Percentiles rank a stretch among this genome's conserved stretches.
Evolutionary conservation across 1,140 invertebrate species (phyloP).

Genomic region (Monomorium pharaonis): DNA sequence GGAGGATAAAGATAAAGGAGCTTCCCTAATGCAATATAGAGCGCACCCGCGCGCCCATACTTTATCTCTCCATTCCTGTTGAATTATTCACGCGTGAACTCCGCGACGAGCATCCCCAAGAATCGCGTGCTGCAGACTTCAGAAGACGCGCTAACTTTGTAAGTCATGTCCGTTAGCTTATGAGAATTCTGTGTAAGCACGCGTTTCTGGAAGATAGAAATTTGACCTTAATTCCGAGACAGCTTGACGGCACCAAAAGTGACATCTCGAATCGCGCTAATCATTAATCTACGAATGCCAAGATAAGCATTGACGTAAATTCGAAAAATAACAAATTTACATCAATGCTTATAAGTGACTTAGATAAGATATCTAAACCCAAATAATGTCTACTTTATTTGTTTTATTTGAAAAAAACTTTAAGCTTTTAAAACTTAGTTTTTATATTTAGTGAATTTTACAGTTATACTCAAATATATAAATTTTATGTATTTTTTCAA

Average conservation of each 20-base stretch:
- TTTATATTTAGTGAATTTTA: neutral
- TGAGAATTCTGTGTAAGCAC: slow-evolving; percentile 50
- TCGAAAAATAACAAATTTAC: neutral
- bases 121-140: slow-evolving; percentile 48
- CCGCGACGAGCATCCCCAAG: slow-evolving; percentile 49
- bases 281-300: neutral
- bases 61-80: slow-evolving; percentile 57
- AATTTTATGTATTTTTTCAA: neutral
- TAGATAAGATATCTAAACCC: neutral
- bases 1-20: slow-evolving; percentile 55
- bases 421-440: neutral
- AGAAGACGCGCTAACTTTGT: slow-evolving; percentile 54
- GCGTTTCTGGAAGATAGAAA: slow-evolving; percentile 35
- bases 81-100: slow-evolving; percentile 59
- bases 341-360: neutral
- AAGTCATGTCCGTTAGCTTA: slow-evolving; percentile 59
- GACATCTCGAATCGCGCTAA: neutral
- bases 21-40: slow-evolving; percentile 55
- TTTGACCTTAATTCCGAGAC: slow-evolving; percentile 4
- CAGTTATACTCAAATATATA: neutral
- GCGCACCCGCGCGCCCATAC: slow-evolving; percentile 40
- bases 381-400: too few relatives aligned
- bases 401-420: too few relatives aligned
- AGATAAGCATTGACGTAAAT: neutral
- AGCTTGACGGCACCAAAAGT: neutral